Evolutionary conservation across 2,797 vertebrate genomes (phyloP).

Genomic region (Cirrhinus molitorella): DNA sequence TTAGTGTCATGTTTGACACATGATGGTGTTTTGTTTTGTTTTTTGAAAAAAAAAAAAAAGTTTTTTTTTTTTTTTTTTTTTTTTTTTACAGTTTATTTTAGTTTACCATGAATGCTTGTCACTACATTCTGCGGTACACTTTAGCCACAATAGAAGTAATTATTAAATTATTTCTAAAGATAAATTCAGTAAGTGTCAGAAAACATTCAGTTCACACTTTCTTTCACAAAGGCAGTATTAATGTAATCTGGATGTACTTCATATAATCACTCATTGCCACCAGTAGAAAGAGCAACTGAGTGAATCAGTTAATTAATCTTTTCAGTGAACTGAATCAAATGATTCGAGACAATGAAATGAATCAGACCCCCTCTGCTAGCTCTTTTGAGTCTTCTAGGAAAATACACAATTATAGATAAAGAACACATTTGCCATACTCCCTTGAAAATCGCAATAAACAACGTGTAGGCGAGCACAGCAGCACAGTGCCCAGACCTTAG

Average conservation of each 20-base stretch:
- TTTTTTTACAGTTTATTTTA: no score
- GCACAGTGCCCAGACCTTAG: neutral
- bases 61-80: no score
- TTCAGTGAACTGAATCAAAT: neutral
- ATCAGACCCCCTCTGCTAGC: neutral
- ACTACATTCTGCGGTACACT: no score
- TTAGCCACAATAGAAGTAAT: no score
- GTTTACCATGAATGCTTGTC: no score
- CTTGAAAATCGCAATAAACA: constrained; percentile 6
- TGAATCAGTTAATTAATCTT: constrained; percentile 7
- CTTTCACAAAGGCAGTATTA: neutral
- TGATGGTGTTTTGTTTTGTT: no score
- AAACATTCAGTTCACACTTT: no score
- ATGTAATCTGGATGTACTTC: neutral
- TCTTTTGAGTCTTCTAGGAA: neutral
- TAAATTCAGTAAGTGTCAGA: no score
- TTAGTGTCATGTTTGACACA: no score
- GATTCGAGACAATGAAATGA: neutral
- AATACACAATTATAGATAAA: constrained; percentile 20
- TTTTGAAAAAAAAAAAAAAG: no score
- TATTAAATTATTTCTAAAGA: no score
- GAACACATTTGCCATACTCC: neutral
- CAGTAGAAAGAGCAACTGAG: neutral
- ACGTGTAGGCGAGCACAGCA: neutral
- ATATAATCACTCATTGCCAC: neutral